Evolutionary conservation across 2,797 vertebrate genomes (phyloP), one percentile per base, ranked within the genome.

Genomic region (Pempheris klunzingeri): DNA sequence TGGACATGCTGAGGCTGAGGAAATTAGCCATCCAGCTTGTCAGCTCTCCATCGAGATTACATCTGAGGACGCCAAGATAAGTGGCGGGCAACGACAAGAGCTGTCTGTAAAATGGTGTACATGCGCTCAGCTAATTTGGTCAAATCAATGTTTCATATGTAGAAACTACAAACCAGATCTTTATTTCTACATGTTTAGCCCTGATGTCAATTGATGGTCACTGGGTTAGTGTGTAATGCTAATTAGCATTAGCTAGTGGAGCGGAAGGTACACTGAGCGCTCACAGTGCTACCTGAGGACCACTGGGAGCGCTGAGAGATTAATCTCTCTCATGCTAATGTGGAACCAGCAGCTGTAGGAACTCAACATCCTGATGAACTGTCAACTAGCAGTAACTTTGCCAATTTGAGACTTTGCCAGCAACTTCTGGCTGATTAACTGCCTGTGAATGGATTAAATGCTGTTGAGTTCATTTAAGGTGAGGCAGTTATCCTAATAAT

Each of bases 1-100:
- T 58, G 68, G 80, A 84, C 73, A 61, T 70, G 22, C 53, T 10
- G 14, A 72, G 77, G 70, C 60, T 71, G 78, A 84, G 84, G 84
- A 83, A 84, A 90, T 86, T 74, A 86, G 70, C 72, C 67, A 52
- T 78, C 58, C 60, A 57, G 46, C 78, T 58, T 82, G 84, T 81
- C 71, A 84, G 74, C 62, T 57, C 69, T 73, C 74, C 61, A 49
- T 65, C 4, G 47, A 88, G 89, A 87, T 83, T 83, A 80, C 67
- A 85, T 88, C 84, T 80, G 55, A 82, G 55, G 65, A 79, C 54
- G 36, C 30, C 52, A 66, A n/a, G 81, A 76, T 72, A 87, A 80
- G 71, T 85, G 57, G 49, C 17, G 17, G 24, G 24, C 54, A 66
- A 17, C 32, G 77, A 77, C 58, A 15, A 43, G 64, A 46, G 62